Base-by-base conservation (phyloP, 2,888 invertebrate species). In the Tachina lurida region DNA sequence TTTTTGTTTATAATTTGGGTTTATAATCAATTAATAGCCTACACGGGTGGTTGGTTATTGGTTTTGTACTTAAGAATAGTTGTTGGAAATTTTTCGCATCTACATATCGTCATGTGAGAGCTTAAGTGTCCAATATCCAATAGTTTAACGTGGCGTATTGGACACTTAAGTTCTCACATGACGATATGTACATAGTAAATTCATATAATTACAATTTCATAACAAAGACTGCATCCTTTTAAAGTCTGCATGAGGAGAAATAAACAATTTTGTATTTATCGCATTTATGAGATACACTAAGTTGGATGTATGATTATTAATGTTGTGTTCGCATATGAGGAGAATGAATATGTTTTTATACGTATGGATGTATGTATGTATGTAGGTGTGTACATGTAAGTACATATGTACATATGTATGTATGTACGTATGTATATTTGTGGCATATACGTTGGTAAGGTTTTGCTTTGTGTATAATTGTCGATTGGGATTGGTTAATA, bases 401-500 rank as follows among this genome's bases (percentile, higher is more conserved):
- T 12, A 74, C 45, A 54, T 43, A 70, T 62, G 60, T 77, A 71
- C 19, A 22, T 22, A 22, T 3, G 3, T 12, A 74, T 56, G 62
- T 43, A 70, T 62, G 60, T 77, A 71, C 19, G 22, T 68, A 70
- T 39, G n/a, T 31, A 68, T 45, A 15, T 70, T 39, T 49, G 31
- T n/a, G 22, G 15, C 68, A 79, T 70, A 43, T 62, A 54, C 54
- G 54, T 74, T 58, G 63, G 47, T 49, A 49, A 67, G 49, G n/a
- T 52, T 65, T 63, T 79, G 22, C 58, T 8, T 68, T 58, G 58
- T 73, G n/a, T 54, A 78, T 86, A 79, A 82, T 67, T 80, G 86
- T 67, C 83, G 86, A 79, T 80, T 75, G 74, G 75, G 85, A 86
- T 86, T 86, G 86, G 86, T 74, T 83, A 83, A 83, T 73, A 65